Conservation (phyloP, 2,113 vertebrate genomes). For the Neodontobutis hainanensis region DNA sequence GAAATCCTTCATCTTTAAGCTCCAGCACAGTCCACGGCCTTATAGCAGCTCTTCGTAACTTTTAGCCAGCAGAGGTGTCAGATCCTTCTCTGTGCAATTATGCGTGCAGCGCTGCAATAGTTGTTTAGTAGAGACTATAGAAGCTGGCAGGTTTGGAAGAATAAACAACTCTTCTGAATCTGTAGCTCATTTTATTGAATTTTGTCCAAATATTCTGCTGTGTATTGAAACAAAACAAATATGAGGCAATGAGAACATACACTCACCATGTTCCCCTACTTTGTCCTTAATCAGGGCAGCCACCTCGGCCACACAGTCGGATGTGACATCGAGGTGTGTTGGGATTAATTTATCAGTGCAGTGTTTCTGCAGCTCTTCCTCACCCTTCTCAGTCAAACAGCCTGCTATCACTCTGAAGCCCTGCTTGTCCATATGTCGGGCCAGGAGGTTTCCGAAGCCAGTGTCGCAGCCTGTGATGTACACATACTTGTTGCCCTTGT, state of each 20-base stretch:
- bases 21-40: too few relatives aligned
- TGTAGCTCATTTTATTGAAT: too few relatives aligned
- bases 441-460: slow-evolving; percentile 86
- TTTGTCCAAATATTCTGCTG: too few relatives aligned
- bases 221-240: too few relatives aligned
- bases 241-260: too few relatives aligned
- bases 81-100: too few relatives aligned
- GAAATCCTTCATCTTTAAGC: background rate
- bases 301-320: slow-evolving; percentile 75
- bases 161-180: too few relatives aligned
- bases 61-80: too few relatives aligned
- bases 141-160: too few relatives aligned
- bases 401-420: slow-evolving; percentile 86
- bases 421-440: slow-evolving; percentile 80
- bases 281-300: slow-evolving; percentile 72
- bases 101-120: too few relatives aligned
- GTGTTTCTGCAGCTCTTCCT: slow-evolving; percentile 79
- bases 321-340: slow-evolving; percentile 77
- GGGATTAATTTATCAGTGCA: slow-evolving; percentile 75
- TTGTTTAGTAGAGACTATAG: too few relatives aligned
- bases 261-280: slow-evolving; percentile 76
- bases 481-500: slow-evolving; percentile 76
- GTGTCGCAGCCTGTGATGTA: slow-evolving; percentile 91
- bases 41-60: too few relatives aligned
- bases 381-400: slow-evolving; percentile 82